Percentiles rank a stretch among this genome's conserved stretches.
phyloP scores from a whole-genome alignment of 92 coral and sea anemone species.

The Parazoanthus darwini region DNA sequence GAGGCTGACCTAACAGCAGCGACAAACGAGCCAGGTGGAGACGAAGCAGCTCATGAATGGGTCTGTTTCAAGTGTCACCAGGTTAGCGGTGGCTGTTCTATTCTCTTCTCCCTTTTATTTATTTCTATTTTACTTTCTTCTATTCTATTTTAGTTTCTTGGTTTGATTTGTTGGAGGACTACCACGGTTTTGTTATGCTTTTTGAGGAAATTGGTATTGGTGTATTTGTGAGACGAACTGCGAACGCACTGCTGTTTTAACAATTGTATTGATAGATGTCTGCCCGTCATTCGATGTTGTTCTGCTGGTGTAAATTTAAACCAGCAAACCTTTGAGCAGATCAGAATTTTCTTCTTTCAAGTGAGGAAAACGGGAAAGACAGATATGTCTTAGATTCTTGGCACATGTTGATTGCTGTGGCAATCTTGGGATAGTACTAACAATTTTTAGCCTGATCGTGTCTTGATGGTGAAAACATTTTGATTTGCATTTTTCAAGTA shows the following conservation, averaged over 20 bases:
- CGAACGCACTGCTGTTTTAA: neutral
- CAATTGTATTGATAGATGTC: neutral
- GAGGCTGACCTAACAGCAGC: constrained; percentile 69
- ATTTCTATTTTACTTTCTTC: neutral
- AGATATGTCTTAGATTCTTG: neutral
- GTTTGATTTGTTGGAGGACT: neutral
- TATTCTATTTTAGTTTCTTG: neutral
- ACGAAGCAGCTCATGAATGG: constrained; percentile 61
- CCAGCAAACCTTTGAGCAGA: neutral
- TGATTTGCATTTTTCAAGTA: neutral
- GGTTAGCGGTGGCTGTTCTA: constrained; percentile 42
- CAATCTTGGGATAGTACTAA: neutral
- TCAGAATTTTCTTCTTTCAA: neutral
- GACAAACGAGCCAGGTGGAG: constrained; percentile 34
- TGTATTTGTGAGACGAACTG: neutral
- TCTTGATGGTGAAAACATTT: neutral
- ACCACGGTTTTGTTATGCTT: neutral
- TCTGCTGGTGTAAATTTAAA: neutral
- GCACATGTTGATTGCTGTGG: too few relatives aligned
- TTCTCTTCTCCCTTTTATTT: too few relatives aligned
- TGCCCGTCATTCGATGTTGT: neutral
- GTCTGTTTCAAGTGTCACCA: constrained; percentile 83
- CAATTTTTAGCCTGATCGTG: neutral
- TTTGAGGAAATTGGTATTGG: neutral
- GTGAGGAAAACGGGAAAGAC: neutral